Evolutionary conservation across 2,797 vertebrate species (phyloP).

Genomic region (Carduelis carduelis): DNA sequence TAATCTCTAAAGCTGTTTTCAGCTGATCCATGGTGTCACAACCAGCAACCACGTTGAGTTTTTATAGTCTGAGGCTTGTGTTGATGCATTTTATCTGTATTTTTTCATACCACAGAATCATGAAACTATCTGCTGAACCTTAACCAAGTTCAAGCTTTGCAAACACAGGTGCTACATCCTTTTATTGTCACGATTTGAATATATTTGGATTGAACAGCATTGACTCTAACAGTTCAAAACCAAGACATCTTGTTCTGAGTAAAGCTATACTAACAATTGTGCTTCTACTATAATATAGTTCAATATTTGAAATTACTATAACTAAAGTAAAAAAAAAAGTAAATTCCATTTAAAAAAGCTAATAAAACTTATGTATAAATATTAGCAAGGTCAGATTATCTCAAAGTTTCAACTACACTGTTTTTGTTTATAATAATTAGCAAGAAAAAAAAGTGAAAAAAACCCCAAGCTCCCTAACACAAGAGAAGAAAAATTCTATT

Average conservation of each 20-base stretch:
- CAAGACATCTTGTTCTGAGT: not conserved
- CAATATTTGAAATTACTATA: not conserved
- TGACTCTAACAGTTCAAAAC: not conserved
- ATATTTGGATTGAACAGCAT: not conserved
- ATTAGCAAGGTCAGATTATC: not conserved
- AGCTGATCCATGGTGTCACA: not conserved
- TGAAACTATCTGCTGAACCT: not conserved
- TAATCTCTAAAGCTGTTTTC: not conserved
- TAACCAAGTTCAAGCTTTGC: not conserved
- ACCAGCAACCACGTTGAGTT: not conserved
- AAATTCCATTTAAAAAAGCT: not conserved
- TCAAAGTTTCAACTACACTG: not conserved
- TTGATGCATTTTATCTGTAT: not conserved
- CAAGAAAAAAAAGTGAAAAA: not conserved
- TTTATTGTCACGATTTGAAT: not conserved
- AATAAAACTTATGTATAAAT: not conserved
- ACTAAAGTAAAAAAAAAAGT: not conserved
- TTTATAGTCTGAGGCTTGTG: not conserved
- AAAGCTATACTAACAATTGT: not conserved
- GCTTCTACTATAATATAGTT: not conserved
- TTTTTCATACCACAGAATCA: not conserved
- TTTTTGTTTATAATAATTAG: not conserved
- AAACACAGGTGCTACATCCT: not conserved
- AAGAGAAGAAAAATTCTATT: not conserved
- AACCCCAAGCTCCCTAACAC: fast-evolving